Evolutionary conservation across 2,797 vertebrate species (phyloP).

Genomic region (Lepus townsendii): DNA sequence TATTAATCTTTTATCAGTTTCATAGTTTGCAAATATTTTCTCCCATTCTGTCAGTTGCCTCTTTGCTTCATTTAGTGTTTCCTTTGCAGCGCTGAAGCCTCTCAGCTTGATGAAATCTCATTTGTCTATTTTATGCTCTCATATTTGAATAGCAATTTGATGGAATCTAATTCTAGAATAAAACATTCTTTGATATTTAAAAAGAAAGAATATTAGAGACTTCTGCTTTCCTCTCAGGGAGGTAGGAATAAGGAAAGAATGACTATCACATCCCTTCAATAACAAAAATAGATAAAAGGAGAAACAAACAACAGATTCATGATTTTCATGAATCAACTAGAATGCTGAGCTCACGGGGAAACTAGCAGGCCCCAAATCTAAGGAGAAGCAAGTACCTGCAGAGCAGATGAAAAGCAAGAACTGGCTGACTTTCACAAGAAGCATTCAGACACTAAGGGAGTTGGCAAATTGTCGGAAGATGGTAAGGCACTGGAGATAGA

Average conservation of each 20-base stretch:
- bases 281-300: not conserved
- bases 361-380: not conserved
- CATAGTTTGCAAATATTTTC: no score
- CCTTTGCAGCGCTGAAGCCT: no score
- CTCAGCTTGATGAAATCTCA: no score
- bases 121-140: not conserved
- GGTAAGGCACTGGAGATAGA: not conserved
- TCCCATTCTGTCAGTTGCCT: no score
- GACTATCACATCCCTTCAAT: not conserved
- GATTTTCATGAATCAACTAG: not conserved
- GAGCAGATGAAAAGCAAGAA: not conserved
- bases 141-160: constrained; percentile 32
- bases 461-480: not conserved
- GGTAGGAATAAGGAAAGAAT: not conserved
- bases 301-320: not conserved
- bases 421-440: not conserved
- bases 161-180: not conserved
- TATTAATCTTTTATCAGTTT: no score
- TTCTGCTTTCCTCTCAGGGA: not conserved
- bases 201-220: not conserved
- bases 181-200: not conserved
- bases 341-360: not conserved
- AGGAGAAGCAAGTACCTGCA: not conserved
- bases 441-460: not conserved
- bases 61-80: no score